Evolutionary conservation across 2,113 vertebrate genomes (phyloP), one percentile per base, ranked within the genome.

Genomic region (Toxotes chatareus): DNA sequence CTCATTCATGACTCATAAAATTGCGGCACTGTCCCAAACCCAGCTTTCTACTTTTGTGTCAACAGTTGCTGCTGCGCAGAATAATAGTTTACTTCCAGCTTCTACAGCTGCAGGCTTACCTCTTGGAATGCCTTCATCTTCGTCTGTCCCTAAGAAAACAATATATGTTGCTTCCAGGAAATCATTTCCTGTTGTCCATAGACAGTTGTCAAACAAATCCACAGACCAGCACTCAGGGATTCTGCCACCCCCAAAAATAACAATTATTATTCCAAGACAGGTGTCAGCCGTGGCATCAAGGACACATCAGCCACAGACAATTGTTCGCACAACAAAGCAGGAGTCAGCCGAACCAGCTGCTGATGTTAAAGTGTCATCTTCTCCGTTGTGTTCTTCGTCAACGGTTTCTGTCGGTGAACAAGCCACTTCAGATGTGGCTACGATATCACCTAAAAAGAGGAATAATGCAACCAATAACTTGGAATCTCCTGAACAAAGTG

Each of bases 191-290:
- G 13, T 49, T 32, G 14, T 42, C 13, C 61, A 31, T 55, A 51
- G 44, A 40, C 57, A 84, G 23, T 51, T 32, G 0, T 47, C 47
- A 17, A 12, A 32, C 17, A 49, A 65, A 7, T 75, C 59, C 56
- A 49, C 9, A 69, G 61, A 73, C 12, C 40, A 14, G 1, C 42
- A 67, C 11, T n/a, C 44, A 27, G 42, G 4, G 14, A 27, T 14
- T 32, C 9, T 7, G 55, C 55, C 60, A 21, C 51, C 11, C 0
- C 61, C 32, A 13, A 81, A 82, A 86, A 62, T 89, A 23, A 76
- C 19, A 38, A 67, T 81, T 49, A 38, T 85, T 69, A 23, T 85
- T 75, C 77, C 85, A 60, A 83, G 73, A 70, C 47, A 34, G 4
- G 1, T 67, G n/a, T 31, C 85, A 73, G 40, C 19, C 42, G 38